Base-by-base conservation (phyloP, 2,113 vertebrate species). In the Acanthisitta chloris region DNA sequence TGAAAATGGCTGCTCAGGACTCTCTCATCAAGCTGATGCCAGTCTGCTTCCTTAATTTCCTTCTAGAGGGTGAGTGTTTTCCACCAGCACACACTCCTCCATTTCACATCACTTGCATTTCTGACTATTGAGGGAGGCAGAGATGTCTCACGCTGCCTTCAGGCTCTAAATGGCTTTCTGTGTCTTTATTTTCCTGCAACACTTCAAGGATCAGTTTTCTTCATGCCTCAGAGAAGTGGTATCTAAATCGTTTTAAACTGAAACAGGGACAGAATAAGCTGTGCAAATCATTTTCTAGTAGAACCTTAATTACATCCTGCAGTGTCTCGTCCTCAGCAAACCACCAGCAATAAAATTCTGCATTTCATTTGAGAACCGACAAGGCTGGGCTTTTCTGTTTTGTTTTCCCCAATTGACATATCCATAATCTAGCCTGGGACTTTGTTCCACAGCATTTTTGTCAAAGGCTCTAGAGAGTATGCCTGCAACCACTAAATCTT, bases 251-350 rank as follows among this genome's bases (percentile, higher is more conserved):
- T 92, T 93, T 94, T 89, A 90, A 93, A 82, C 92, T 90, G 90
- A 91, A 94, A 92, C 79, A 96, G 86, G 91, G 92, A 88, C 64
- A 93, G 91, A 96, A 92, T 97, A 97, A 95, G 91, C 95, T 86
- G 88, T 94, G 96, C 96, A 96, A 97, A 90, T 91, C 74, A 95
- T 94, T 96, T 94, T 94, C 94, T 95, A 91, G 61, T 81, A 91
- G 91, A 95, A 93, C 94, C 89, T 96, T 96, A 96, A 96, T 97
- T 97, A 95, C 91, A 95, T 97, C 94, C 93, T 95, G 96, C 95
- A 94, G 93, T 94, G 89, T 81, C 91, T 95, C 61, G 17, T 97
- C 95, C 89, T 89, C 91, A 79, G 96, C 91, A 94, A 95, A 95
- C 92, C 89, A 91, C 91, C 59, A 74, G 96, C 91, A 95, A 94